phyloP scores from a whole-genome alignment of 2,888 invertebrate genomes.

The Dorcus hopei region DNA sequence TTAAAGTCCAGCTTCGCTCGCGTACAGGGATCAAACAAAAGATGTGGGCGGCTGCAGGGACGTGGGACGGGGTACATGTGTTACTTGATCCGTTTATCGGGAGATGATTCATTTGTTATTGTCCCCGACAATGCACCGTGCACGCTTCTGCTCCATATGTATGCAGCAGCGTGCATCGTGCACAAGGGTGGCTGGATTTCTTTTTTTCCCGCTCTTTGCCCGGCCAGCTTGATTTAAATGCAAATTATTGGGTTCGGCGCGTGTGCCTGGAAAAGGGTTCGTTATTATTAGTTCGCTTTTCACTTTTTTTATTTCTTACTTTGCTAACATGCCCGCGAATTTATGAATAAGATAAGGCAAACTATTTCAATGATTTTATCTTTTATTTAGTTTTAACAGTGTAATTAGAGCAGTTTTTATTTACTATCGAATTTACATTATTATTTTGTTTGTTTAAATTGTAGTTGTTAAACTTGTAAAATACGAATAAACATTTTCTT shows the following conservation, averaged over 20 bases:
- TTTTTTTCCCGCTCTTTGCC: slow-evolving; percentile 19
- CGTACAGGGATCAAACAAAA: slow-evolving; percentile 33
- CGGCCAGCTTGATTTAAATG: slow-evolving; percentile 39
- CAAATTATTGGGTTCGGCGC: slow-evolving; percentile 36
- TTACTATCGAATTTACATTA: too few species aligned
- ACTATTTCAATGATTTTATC: too few species aligned
- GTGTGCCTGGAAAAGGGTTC: slow-evolving; percentile 26
- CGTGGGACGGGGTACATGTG: slow-evolving; percentile 46
- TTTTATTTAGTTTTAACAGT: too few species aligned
- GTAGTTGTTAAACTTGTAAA: too few species aligned
- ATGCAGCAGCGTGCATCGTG: slow-evolving; percentile 28
- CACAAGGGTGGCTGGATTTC: slow-evolving; percentile 35
- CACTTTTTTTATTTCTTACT: slow-evolving; percentile 15
- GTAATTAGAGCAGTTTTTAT: too few species aligned
- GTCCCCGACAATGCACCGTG: slow-evolving; percentile 39
- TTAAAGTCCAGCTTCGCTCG: slow-evolving; percentile 50
- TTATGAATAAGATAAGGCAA: slow-evolving; percentile 16
- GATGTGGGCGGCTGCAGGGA: slow-evolving; percentile 58
- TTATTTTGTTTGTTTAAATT: too few species aligned
- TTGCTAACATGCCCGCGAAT: slow-evolving; percentile 13
- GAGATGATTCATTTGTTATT: slow-evolving; percentile 48
- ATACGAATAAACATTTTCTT: too few species aligned
- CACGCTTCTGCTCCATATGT: slow-evolving; percentile 26
- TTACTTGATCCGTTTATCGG: slow-evolving; percentile 47
- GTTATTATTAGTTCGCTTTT: slow-evolving; percentile 6